phyloP scores from a whole-genome alignment of 2,797 vertebrate genomes.

The Neosilurus hyrtlii region DNA sequence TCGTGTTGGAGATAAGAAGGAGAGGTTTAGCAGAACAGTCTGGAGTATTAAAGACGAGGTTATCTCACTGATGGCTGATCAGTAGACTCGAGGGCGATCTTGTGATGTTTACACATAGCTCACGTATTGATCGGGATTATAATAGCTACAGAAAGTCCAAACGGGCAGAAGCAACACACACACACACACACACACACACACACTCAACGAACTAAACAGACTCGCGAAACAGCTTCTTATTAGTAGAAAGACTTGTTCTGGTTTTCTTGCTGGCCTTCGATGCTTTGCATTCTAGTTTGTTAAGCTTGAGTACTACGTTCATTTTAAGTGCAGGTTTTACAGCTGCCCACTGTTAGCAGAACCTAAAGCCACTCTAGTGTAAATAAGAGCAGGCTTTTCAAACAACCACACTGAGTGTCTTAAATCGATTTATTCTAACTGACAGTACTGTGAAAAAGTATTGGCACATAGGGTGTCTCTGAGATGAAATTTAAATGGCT shows the following conservation, averaged over 20 bases:
- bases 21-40: constrained; percentile 3
- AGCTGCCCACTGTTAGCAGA: background rate
- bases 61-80: constrained; percentile 40
- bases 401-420: background rate
- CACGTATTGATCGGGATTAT: background rate
- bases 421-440: background rate
- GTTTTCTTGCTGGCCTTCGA: background rate
- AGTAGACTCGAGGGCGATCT: constrained; percentile 28
- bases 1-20: background rate
- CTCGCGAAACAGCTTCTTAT: background rate
- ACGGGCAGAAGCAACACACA: background rate
- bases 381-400: background rate
- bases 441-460: constrained; percentile 4
- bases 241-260: background rate
- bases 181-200: background rate
- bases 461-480: background rate
- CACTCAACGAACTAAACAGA: background rate
- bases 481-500: background rate
- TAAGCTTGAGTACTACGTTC: background rate
- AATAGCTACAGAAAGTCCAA: constrained; percentile 5
- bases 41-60: constrained; percentile 24
- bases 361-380: background rate
- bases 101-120: constrained; percentile 44
- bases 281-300: background rate
- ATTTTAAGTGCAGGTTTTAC: background rate